phyloP scores from a whole-genome alignment of 2,113 vertebrate species.

The Polyodon spathula region DNA sequence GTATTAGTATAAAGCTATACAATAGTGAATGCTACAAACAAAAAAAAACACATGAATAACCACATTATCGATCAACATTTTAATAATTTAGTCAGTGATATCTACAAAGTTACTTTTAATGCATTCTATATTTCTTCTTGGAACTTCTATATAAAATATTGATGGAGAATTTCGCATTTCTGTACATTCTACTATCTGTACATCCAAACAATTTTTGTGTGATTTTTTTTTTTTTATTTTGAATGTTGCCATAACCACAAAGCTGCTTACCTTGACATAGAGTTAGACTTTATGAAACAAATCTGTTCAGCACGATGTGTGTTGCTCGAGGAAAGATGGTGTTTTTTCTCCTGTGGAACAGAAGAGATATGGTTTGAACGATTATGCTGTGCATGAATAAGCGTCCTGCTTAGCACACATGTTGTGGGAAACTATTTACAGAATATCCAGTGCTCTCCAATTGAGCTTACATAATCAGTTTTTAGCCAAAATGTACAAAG shows the following conservation, averaged over 20 bases:
- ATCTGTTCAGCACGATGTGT: conserved; percentile 89
- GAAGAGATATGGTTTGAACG: conserved; percentile 11
- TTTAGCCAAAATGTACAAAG: not conserved
- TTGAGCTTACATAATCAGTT: not conserved
- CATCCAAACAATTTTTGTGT: too few species aligned
- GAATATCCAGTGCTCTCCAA: not conserved
- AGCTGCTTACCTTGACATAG: conserved; percentile 74
- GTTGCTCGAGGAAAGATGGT: conserved; percentile 82
- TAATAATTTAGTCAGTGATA: too few species aligned
- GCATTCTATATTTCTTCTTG: too few species aligned
- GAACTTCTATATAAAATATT: too few species aligned
- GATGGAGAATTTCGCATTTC: too few species aligned
- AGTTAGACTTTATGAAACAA: conserved; percentile 65
- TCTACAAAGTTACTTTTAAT: too few species aligned
- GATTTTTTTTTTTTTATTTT: too few species aligned
- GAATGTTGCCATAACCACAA: not conserved
- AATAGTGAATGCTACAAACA: too few species aligned
- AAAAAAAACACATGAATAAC: too few species aligned
- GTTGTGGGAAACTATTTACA: not conserved
- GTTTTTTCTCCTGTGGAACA: conserved; percentile 72
- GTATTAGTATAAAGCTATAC: too few species aligned
- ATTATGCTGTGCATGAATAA: not conserved
- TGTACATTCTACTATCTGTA: too few species aligned
- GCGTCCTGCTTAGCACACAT: not conserved
- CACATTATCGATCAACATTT: too few species aligned